Conservation (phyloP, 2,113 vertebrate species). For the Sus scrofa region T2T-Sscrofa CM000819.6:138703501-138704000, state of each 20-base stretch:
- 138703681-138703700: background rate
- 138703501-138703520: background rate
- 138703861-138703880: background rate
- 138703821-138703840: background rate
- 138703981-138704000: background rate
- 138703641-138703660: background rate
- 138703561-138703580: background rate
- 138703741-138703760: background rate
- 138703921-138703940: background rate
- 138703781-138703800: background rate
- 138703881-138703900: slow-evolving; percentile 39
- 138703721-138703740: slow-evolving; percentile 27
- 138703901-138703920: background rate
- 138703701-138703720: background rate
- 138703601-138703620: background rate
- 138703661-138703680: background rate
- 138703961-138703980: slow-evolving; percentile 38
- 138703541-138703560: background rate
- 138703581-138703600: background rate
- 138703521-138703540: background rate
- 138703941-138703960: background rate
- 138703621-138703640: background rate
- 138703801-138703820: background rate
- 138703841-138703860: slow-evolving; percentile 12
- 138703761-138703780: slow-evolving; percentile 14